Evolutionary conservation across 2,888 invertebrate genomes (phyloP).

Genomic region (Tanypteryx hageni): DNA sequence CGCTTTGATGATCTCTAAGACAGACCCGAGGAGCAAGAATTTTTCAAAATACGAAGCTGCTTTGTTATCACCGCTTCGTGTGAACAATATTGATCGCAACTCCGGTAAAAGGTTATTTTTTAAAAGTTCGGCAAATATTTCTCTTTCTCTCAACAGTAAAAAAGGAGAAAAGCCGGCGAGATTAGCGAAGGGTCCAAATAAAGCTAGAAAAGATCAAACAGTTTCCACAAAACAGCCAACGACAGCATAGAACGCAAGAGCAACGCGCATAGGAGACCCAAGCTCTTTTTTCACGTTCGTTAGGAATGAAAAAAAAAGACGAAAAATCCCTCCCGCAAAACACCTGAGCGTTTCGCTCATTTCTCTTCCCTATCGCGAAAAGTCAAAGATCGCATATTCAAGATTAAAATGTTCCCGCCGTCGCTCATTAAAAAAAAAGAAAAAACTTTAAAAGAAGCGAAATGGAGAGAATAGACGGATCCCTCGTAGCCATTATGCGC

Average conservation of each 20-base stretch:
- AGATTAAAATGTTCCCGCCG: not conserved
- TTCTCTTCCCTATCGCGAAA: not conserved
- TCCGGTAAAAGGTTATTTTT: not conserved
- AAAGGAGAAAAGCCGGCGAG: no score
- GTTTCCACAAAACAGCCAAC: no score
- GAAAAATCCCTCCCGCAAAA: no score
- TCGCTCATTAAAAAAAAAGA: not conserved
- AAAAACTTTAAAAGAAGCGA: not conserved
- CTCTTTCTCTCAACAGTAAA: not conserved
- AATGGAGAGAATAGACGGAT: not conserved
- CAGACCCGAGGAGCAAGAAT: not conserved
- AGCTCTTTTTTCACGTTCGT: no score
- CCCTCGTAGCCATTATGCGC: not conserved
- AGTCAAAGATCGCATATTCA: not conserved
- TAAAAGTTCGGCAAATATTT: not conserved
- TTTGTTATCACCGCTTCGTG: not conserved
- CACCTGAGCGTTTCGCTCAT: not conserved
- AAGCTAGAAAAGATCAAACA: no score
- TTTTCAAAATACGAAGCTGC: not conserved
- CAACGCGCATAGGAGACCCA: no score
- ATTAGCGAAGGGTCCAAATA: no score
- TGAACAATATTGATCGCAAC: not conserved
- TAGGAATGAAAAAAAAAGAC: no score
- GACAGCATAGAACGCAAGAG: no score
- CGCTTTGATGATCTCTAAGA: not conserved